These are phyloP conservation scores for Globodera rostochiensis DNA, from an alignment of 1,140 invertebrate species.

Conservation along the genomic window DNA sequence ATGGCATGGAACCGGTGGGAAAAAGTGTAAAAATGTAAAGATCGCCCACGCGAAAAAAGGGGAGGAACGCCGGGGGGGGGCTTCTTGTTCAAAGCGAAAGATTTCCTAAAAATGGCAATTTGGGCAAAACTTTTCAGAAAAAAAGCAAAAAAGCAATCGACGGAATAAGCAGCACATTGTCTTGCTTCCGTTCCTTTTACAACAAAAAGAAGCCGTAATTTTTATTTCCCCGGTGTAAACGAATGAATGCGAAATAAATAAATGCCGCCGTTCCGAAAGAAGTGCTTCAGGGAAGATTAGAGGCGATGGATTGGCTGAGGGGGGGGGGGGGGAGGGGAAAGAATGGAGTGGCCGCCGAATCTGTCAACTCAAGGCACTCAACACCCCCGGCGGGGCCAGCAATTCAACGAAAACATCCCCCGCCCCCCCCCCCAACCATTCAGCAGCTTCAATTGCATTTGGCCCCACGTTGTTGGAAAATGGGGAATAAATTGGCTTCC, in stretches of 20 bases:
- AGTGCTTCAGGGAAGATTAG: neutral
- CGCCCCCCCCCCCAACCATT: neutral
- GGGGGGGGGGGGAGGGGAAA: neutral
- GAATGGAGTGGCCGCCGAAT: neutral
- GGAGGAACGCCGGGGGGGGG: too few species aligned
- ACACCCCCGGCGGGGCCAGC: neutral
- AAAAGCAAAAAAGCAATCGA: too few species aligned
- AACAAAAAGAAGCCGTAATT: neutral
- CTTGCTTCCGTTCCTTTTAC: neutral
- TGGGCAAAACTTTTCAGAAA: too few species aligned
- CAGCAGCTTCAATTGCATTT: conserved; percentile 1
- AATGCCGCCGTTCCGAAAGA: neutral
- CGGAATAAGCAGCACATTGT: too few species aligned
- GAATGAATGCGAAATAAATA: neutral
- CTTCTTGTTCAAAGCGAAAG: too few species aligned
- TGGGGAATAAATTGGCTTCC: neutral
- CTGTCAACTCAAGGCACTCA: conserved; percentile 4
- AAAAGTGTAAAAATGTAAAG: neutral
- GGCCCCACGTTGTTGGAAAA: neutral
- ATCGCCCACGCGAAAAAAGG: neutral
- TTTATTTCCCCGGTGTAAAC: neutral
- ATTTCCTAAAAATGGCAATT: too few species aligned
- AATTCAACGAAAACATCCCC: neutral
- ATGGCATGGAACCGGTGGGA: neutral
- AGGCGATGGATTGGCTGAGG: neutral